Base-by-base conservation (phyloP, 2,113 vertebrate genomes). In the Dinomys branickii region DNA sequence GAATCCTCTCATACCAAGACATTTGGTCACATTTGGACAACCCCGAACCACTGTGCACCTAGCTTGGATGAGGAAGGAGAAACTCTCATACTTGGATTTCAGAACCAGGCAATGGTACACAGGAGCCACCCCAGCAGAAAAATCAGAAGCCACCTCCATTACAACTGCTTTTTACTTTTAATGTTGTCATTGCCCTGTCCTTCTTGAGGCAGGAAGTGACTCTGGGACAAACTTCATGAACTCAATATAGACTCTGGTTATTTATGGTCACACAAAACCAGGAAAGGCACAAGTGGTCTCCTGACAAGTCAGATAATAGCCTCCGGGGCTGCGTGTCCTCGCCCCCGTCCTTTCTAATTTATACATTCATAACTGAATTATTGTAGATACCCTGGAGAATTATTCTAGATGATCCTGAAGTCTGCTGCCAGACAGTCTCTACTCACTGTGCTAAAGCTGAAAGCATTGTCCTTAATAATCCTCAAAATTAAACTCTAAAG, bases 401-500 rank as follows among this genome's bases (percentile, higher is more conserved):
- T 50, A 78, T 78, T 50, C 75, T 30, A 50, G 44, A 78, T 16
- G 44, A 78, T 50, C 44, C 13, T 33, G 13, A 78, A 30, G 24
- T 85, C 84, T 84, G 52, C 71, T 78, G 16, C 14, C 71, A 85
- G 52, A 95, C 81, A 88, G 47, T 94, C 63, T 38, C 19, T 77
- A 90, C 88, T 92, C 85, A 75, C 44, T 87, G 83, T 19, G 35
- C 11, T 33, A 67, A 67, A 22, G 8, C n/a, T 56, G 63, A 94
- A 95, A 65, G 3, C 12, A 92, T 19, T 92, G 44, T 59, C 47
- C 95, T 87, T 88, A 33, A 92, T 78, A 65, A 50, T 73, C 65
- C 80, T 38, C 61, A 85, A 93, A 95, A 86, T 77, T 73, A 95
- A 96, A 91, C 63, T 85, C 58, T 54, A 30, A 78, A 93, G 16